Evolutionary conservation across 1,140 invertebrate species (phyloP).

Genomic region (Hycleus phaleratus): DNA sequence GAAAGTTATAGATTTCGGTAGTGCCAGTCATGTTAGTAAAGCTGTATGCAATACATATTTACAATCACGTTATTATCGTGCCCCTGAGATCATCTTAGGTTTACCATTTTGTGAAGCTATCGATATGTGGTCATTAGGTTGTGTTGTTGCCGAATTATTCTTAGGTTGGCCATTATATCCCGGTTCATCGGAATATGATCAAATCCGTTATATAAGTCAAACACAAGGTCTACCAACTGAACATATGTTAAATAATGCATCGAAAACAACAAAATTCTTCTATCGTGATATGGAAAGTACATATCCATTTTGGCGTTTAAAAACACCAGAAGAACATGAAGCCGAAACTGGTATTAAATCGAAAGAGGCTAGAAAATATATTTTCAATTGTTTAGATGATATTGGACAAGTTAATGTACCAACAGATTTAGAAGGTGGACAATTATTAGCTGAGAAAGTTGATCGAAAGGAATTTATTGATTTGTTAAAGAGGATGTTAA

Average conservation of each 20-base stretch:
- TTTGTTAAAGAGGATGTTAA: slow-evolving; percentile 93
- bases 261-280: slow-evolving; percentile 98
- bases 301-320: slow-evolving; percentile 96
- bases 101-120: slow-evolving; percentile 99
- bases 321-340: slow-evolving; percentile 98
- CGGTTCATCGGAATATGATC: slow-evolving; percentile 99
- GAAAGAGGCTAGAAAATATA: slow-evolving; percentile 99
- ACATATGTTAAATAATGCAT: slow-evolving; percentile 97
- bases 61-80: slow-evolving; percentile 97
- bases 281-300: slow-evolving; percentile 93
- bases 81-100: slow-evolving; percentile 97
- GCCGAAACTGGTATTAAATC: slow-evolving; percentile 96
- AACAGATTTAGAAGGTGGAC: slow-evolving; percentile 90
- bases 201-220: slow-evolving; percentile 87
- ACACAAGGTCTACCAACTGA: slow-evolving; percentile 91
- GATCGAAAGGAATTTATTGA: slow-evolving; percentile 96
- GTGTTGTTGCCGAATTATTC: slow-evolving; percentile 98
- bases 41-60: slow-evolving; percentile 99
- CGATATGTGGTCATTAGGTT: slow-evolving; percentile 99
- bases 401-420: slow-evolving; percentile 97
- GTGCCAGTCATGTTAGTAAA: slow-evolving; percentile 97
- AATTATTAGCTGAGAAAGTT: slow-evolving; percentile 91
- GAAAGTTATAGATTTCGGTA: slow-evolving; percentile 99
- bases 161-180: slow-evolving; percentile 99
- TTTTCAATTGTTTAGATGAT: slow-evolving; percentile 99